Conservation (phyloP, 30 jellyfish, hydroid and myxozoan genomes). For the Chironex yamaguchii region DNA sequence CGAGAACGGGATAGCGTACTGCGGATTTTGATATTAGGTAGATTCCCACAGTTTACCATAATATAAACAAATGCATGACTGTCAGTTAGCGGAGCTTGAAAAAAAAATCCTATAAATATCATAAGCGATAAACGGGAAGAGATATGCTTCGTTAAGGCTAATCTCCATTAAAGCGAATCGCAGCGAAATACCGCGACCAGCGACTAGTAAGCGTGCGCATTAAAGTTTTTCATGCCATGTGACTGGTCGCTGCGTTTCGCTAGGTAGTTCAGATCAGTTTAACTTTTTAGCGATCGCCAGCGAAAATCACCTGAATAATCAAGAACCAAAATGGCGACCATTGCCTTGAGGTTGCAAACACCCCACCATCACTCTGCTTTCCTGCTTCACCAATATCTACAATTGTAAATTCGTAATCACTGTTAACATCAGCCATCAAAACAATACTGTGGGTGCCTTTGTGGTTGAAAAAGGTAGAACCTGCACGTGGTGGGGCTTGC, state of each 20-base stretch:
- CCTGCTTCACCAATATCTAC: conserved; percentile 65
- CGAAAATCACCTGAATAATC: no score
- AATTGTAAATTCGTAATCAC: conserved; percentile 31
- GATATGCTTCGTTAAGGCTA: no score
- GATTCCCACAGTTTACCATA: no score
- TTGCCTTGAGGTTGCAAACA: no score
- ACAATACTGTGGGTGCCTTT: conserved; percentile 62
- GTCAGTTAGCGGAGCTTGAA: no score
- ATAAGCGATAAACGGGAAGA: no score
- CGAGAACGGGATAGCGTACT: no score
- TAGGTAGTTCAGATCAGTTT: not conserved
- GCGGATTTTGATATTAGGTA: no score
- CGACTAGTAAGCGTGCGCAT: not conserved
- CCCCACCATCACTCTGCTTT: conserved; percentile 66
- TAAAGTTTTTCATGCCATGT: not conserved
- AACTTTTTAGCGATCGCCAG: not conserved
- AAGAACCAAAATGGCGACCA: no score
- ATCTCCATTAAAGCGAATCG: not conserved
- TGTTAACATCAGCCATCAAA: conserved; percentile 42
- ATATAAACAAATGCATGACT: no score
- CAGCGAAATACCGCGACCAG: not conserved
- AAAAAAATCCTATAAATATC: no score
- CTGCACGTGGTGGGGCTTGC: conserved; percentile 68
- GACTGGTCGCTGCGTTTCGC: not conserved
- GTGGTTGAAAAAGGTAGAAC: conserved; percentile 32